These are phyloP conservation scores for Pituophis catenifer DNA, from an alignment of 2,113 vertebrate genomes.

Conservation along the genomic window DNA sequence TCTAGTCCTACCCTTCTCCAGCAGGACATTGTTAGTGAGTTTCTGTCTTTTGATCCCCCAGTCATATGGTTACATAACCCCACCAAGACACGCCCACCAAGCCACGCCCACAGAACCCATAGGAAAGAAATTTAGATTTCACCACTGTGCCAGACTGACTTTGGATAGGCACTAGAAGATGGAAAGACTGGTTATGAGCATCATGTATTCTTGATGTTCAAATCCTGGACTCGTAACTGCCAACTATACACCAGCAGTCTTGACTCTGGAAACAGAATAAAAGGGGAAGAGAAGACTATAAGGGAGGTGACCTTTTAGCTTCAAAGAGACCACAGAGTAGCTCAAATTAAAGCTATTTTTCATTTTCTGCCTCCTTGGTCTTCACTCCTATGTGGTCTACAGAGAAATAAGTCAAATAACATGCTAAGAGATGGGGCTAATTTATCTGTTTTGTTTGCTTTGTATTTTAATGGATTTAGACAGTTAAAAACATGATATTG, in stretches of 20 bases:
- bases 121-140: no score
- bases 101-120: no score
- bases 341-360: conserved; percentile 33
- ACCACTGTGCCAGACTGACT: neutral
- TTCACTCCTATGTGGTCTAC: conserved; percentile 50
- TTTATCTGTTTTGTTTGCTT: neutral
- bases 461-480: neutral
- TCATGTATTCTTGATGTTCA: neutral
- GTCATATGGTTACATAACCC: no score
- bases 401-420: conserved; percentile 48
- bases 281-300: conserved; percentile 11
- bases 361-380: conserved; percentile 36
- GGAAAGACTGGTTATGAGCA: neutral
- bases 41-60: no score
- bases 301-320: conserved; percentile 5
- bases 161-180: neutral
- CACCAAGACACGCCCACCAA: no score
- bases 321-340: conserved; percentile 40
- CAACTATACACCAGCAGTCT: conserved; percentile 6
- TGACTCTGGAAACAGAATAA: conserved; percentile 43
- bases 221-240: neutral
- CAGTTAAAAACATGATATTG: neutral
- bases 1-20: no score
- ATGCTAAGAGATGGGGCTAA: neutral
- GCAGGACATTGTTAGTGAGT: no score